Conservation (phyloP, 2,113 vertebrate genomes). For the Harpagus bidentatus region DNA sequence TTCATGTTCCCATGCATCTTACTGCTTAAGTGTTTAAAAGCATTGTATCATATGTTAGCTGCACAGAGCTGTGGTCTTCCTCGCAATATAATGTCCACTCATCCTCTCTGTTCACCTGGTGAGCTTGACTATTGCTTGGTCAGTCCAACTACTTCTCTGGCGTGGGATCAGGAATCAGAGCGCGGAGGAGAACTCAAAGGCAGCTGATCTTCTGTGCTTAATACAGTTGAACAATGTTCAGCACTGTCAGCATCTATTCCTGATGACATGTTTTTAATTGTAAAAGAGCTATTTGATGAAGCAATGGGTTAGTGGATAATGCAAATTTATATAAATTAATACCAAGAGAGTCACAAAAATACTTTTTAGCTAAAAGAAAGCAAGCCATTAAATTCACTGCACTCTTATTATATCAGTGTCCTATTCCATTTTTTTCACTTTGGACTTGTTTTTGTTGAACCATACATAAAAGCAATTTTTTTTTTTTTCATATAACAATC, state of each 20-base stretch:
- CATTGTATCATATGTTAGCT: fast-evolving
- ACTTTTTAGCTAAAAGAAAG: neutral
- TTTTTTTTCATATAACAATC: neutral
- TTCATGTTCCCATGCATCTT: neutral
- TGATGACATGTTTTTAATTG: neutral
- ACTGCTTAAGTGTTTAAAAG: neutral
- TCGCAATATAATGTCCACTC: neutral
- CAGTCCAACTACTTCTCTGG: neutral
- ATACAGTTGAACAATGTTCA: neutral
- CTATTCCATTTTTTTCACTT: neutral
- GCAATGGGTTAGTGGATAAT: neutral
- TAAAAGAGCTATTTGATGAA: neutral
- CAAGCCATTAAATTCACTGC: neutral
- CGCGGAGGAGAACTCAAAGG: neutral
- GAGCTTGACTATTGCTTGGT: neutral
- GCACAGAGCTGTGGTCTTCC: neutral
- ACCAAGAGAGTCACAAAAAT: neutral
- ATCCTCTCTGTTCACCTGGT: neutral
- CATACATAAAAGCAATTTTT: neutral
- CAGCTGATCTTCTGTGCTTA: neutral
- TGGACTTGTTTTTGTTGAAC: neutral
- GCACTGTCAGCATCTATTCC: neutral
- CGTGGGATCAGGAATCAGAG: fast-evolving
- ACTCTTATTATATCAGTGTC: neutral
- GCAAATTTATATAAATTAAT: neutral